phyloP scores from a whole-genome alignment of 2,797 vertebrate species.

The Leptatherina wallacei region DNA sequence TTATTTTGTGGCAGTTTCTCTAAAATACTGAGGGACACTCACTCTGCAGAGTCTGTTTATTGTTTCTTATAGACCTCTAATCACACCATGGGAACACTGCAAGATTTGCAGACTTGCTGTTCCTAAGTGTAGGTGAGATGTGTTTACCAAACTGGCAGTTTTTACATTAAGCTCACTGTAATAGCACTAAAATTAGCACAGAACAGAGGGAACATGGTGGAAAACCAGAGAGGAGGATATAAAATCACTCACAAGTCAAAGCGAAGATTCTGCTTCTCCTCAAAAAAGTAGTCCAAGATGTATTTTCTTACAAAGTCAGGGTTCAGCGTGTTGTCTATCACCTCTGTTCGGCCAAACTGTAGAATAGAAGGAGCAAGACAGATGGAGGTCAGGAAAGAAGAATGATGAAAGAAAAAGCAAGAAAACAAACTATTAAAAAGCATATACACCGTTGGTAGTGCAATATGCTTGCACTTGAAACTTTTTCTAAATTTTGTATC shows the following conservation, averaged over 20 bases:
- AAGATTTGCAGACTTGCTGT: too few relatives aligned
- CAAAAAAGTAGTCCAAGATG: slow-evolving; percentile 95
- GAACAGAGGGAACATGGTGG: not conserved
- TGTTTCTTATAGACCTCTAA: not conserved
- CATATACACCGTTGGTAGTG: slow-evolving; percentile 23
- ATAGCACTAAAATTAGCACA: not conserved
- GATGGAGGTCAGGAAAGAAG: slow-evolving; percentile 19
- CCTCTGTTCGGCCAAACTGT: slow-evolving; percentile 94
- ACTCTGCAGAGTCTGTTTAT: not conserved
- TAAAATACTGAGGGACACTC: not conserved
- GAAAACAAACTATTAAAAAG: slow-evolving; percentile 12
- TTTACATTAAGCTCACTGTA: not conserved
- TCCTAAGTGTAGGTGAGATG: not conserved
- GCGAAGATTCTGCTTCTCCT: slow-evolving; percentile 96
- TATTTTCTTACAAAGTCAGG: slow-evolving; percentile 96
- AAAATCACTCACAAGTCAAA: slow-evolving; percentile 92
- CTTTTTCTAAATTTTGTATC: not conserved
- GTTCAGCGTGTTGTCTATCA: slow-evolving; percentile 95
- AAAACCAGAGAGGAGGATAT: slow-evolving; percentile 13
- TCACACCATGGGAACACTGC: not conserved
- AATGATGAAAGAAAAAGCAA: slow-evolving; percentile 30
- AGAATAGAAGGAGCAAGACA: slow-evolving; percentile 28
- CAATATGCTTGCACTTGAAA: slow-evolving; percentile 5
- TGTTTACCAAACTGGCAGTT: not conserved
- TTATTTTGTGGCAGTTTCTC: not conserved